Conservation (phyloP, 35 echinoderm and acorn worm species). For the Acanthaster planci region DNA sequence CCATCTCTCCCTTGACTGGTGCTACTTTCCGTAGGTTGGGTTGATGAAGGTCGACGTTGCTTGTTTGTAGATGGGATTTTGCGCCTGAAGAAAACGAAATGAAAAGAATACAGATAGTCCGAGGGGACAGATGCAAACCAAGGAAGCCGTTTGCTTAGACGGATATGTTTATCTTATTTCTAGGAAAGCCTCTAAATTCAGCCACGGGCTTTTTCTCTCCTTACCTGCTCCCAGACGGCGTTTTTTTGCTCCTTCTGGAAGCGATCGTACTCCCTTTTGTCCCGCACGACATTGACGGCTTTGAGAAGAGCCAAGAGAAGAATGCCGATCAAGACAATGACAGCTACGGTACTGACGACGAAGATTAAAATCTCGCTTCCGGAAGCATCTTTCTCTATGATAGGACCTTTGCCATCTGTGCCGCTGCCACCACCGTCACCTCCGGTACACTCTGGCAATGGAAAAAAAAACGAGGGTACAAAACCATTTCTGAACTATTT, state of each 20-base stretch:
- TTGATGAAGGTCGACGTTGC: conserved; percentile 59
- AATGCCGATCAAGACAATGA: conserved; percentile 25
- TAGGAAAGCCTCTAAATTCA: background rate
- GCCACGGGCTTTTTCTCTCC: background rate
- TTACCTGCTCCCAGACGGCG: conserved; percentile 31
- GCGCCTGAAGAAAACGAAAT: conserved; percentile 32
- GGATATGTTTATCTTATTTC: too few relatives aligned
- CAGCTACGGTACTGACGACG: conserved; percentile 4
- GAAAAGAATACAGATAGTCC: background rate
- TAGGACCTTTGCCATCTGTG: background rate
- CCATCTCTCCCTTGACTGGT: too few relatives aligned
- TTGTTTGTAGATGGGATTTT: conserved; percentile 61
- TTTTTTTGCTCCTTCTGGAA: conserved; percentile 24
- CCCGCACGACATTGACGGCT: background rate
- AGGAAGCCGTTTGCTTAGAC: background rate
- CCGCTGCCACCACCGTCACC: background rate
- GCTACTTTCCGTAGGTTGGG: conserved; percentile 56
- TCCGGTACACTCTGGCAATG: background rate
- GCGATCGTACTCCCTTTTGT: background rate
- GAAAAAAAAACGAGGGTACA: background rate
- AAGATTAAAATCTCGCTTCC: conserved; percentile 23
- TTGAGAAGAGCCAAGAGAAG: background rate
- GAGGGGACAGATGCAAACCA: background rate
- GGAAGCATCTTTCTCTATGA: background rate
- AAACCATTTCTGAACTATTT: too few relatives aligned